A percentile compares a stretch with the other conserved stretches of the same genome.
phyloP scores from a whole-genome alignment of 64 coral and sea anemone species.

The Pachyseris speciosa region DNA sequence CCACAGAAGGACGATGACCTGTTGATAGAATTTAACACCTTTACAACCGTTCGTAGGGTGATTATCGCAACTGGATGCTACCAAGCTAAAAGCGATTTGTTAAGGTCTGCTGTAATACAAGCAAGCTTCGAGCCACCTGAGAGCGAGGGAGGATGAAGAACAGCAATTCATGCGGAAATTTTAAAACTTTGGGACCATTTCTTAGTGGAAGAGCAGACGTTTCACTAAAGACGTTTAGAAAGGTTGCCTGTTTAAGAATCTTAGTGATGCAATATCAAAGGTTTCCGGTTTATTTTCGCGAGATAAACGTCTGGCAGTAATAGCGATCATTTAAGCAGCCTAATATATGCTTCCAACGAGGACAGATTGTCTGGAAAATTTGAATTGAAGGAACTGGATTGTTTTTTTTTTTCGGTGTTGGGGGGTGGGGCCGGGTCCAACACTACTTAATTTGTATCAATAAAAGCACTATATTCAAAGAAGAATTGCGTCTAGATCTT shows the following conservation, averaged over 20 bases:
- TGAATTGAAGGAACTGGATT: no score
- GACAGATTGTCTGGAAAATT: no score
- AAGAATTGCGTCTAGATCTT: no score
- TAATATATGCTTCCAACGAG: no score
- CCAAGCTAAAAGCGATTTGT: background rate
- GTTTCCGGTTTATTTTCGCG: background rate
- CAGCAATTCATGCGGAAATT: background rate
- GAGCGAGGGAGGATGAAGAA: background rate
- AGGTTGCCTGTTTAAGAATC: background rate
- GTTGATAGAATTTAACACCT: background rate
- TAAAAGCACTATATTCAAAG: no score
- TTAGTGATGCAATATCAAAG: background rate
- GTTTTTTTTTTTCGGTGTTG: no score
- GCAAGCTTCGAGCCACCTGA: background rate
- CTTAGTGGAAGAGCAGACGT: background rate
- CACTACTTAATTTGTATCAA: no score
- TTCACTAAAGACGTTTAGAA: background rate
- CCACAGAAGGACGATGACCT: background rate
- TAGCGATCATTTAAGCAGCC: background rate
- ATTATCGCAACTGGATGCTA: slow-evolving; percentile 4
- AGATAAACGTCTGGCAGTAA: slow-evolving; percentile 10
- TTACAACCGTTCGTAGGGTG: background rate
- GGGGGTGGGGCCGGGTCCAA: no score
- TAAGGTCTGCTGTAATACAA: background rate
- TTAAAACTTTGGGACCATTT: background rate